Evolutionary conservation across 2,888 invertebrate species (phyloP).

Genomic region (Lordiphosa andalusiaca): DNA sequence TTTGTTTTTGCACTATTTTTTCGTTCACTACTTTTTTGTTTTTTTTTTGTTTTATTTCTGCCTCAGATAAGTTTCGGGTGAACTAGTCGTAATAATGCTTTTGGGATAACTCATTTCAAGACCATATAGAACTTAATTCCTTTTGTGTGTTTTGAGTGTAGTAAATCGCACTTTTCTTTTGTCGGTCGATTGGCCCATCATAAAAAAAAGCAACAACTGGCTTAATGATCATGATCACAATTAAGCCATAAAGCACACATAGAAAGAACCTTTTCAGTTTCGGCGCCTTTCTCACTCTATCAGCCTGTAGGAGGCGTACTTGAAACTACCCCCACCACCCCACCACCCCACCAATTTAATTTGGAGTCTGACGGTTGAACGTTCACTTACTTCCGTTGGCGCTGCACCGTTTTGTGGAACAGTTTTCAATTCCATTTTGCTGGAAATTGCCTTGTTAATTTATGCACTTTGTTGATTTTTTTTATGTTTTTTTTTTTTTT

Average conservation of each 20-base stretch:
- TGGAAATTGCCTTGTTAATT: not conserved
- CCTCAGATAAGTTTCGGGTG: conserved; percentile 10
- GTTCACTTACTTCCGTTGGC: conserved; percentile 15
- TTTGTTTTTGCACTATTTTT: too few species aligned
- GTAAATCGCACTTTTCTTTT: conserved; percentile 31
- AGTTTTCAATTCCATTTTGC: conserved; percentile 14
- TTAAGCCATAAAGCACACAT: conserved; percentile 29
- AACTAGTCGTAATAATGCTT: conserved; percentile 3
- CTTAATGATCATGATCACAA: conserved; percentile 33
- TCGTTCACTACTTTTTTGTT: too few species aligned
- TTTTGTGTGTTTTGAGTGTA: not conserved
- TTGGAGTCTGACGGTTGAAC: too few species aligned
- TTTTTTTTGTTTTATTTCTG: too few species aligned
- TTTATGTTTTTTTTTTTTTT: not conserved
- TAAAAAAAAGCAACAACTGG: conserved; percentile 24
- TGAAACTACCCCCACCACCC: too few species aligned
- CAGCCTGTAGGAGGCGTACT: too few species aligned
- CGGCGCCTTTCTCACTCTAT: too few species aligned
- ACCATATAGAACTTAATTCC: conserved; percentile 3
- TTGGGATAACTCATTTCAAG: conserved; percentile 2
- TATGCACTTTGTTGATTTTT: not conserved
- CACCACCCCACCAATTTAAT: too few species aligned
- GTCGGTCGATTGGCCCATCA: conserved; percentile 40
- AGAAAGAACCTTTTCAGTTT: too few species aligned
- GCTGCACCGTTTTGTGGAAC: conserved; percentile 8